Base-by-base conservation (phyloP, 2,113 vertebrate species). In the Cavia porcellus region DNA sequence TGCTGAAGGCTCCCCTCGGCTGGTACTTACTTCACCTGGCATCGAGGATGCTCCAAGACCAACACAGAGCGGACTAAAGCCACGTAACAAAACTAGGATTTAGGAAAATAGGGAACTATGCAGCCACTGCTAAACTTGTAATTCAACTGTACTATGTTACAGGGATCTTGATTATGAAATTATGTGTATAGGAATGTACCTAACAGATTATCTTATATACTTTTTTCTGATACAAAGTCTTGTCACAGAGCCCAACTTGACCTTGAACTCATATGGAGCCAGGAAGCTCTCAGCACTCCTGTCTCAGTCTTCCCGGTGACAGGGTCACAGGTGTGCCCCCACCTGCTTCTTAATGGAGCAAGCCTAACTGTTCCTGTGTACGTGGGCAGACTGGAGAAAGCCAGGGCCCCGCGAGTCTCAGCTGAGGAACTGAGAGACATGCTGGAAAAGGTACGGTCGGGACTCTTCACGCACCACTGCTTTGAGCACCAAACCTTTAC, bases 381-480 rank as follows among this genome's bases (percentile, higher is more conserved):
- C 24, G 0, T 84, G 2, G 14, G 47, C 47, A 28, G 0, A 64
- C 28, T 88, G 74, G 72, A 22, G 77, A 86, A 75, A 97, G 93
- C 77, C 59, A 86, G 45, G 85, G n/a, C 9, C 68, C 96, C 5
- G 22, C 6, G 86, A 86, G 74, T 90, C 66, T 62, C 30, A 90
- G 47, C 50, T 72, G 92, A 94, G 38, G 81, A 72, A 95, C 83
- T 89, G 94, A 92, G 92, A 80, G 61, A 86, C 12, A 77, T 15
- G 61, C 35, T 61, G 66, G 82, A 12, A 15, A 88, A 86, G 68
- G 93, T 24, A 89, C 28, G 22, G 32, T 72, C 50, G 61, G 28
- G 57, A 77, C 57, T 83, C 86, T 61, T 93, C 92, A 77, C 38
- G 10, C 15, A 82, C 55, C n/a, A 52, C 5, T 47, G 75, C 45